Conservation (phyloP, 1,140 invertebrate genomes). For the Cydia amplana region DNA sequence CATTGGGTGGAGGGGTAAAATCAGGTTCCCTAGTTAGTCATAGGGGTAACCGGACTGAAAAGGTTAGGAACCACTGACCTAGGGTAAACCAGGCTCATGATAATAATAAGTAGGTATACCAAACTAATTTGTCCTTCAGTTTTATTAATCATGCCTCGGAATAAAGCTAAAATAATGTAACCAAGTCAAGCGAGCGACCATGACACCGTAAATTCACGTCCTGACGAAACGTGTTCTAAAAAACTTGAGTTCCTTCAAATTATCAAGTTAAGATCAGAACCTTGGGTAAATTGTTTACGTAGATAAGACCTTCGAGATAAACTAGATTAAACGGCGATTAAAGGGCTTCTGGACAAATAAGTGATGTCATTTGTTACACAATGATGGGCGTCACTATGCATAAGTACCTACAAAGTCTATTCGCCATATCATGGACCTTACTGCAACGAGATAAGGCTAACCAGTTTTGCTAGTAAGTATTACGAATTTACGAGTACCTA, state of each 20-base stretch:
- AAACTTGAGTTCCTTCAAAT: not conserved
- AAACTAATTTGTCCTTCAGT: not conserved
- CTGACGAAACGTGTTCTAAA: not conserved
- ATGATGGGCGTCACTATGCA: not conserved
- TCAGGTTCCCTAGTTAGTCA: no score
- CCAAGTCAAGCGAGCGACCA: not conserved
- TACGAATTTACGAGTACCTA: not conserved
- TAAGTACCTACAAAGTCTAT: not conserved
- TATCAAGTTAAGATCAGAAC: constrained; percentile 10
- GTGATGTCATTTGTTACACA: constrained; percentile 32
- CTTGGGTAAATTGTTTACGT: constrained; percentile 41
- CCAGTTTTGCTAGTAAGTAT: not conserved
- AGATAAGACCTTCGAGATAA: constrained; percentile 34
- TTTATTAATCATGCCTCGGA: not conserved
- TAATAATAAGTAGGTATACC: no score
- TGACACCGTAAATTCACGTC: not conserved
- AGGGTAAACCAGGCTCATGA: constrained; percentile 1
- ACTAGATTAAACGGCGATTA: constrained; percentile 40
- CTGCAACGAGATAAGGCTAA: no score
- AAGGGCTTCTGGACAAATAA: constrained; percentile 40
- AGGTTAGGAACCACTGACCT: no score
- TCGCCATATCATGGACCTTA: no score
- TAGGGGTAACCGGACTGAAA: no score
- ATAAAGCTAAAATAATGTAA: not conserved
- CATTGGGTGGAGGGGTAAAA: no score